Evolutionary conservation across 2,113 vertebrate species (phyloP).

Genomic region (Numida meleagris): DNA sequence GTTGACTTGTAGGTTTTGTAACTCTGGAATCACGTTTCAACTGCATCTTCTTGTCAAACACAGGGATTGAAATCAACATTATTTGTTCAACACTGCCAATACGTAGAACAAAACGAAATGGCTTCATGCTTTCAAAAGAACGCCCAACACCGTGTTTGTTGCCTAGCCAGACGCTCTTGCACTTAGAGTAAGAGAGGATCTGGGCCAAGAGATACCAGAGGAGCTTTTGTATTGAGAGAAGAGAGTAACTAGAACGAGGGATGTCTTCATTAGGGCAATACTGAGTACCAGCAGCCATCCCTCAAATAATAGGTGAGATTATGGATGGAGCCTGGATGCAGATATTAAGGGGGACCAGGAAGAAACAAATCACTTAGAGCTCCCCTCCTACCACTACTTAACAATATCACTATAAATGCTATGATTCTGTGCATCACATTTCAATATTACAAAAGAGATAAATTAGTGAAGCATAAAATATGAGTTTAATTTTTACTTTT

Average conservation of each 20-base stretch:
- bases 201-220: neutral
- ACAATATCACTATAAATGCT: neutral
- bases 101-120: rapidly evolving
- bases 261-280: neutral
- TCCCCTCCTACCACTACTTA: neutral
- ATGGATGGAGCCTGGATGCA: neutral
- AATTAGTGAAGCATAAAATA: conserved; percentile 50
- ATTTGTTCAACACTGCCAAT: neutral
- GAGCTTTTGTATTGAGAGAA: neutral
- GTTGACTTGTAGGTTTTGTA: rapidly evolving
- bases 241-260: neutral
- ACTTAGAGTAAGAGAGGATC: neutral
- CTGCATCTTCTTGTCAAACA: neutral
- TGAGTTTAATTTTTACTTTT: neutral
- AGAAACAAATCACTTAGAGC: neutral
- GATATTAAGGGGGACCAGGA: neutral
- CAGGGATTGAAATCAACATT: neutral
- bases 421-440: neutral
- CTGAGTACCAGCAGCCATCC: neutral
- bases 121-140: neutral
- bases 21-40: neutral
- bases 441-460: neutral
- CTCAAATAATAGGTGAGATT: neutral
- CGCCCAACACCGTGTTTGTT: rapidly evolving
- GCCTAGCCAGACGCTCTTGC: neutral